These are phyloP conservation scores for Myiozetetes cayanensis DNA, from an alignment of 2,113 vertebrate species.

Conservation along the genomic window DNA sequence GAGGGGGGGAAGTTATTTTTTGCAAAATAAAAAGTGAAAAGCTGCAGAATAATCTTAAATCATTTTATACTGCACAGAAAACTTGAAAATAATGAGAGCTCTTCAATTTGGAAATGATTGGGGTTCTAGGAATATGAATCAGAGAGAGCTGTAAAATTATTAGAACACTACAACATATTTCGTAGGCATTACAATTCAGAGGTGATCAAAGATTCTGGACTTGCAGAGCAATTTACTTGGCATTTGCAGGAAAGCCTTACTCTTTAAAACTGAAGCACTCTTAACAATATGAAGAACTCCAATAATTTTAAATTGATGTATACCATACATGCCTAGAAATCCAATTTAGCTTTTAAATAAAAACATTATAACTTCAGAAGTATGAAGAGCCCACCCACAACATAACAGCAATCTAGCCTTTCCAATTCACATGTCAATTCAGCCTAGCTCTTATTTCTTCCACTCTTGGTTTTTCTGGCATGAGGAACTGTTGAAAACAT, in stretches of 20 bases:
- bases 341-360: constrained; percentile 70
- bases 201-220: constrained; percentile 67
- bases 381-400: constrained; percentile 36
- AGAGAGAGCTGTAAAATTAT: constrained; percentile 65
- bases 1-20: not conserved
- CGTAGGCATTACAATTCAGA: constrained; percentile 67
- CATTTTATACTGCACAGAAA: constrained; percentile 53
- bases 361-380: constrained; percentile 65
- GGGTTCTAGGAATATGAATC: constrained; percentile 62
- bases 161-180: constrained; percentile 50
- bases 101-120: constrained; percentile 68
- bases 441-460: constrained; percentile 33
- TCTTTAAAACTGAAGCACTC: constrained; percentile 72
- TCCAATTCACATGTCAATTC: constrained; percentile 42
- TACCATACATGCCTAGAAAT: constrained; percentile 66
- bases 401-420: constrained; percentile 44
- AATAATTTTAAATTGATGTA: constrained; percentile 73
- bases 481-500: constrained; percentile 6
- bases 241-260: constrained; percentile 69
- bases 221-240: constrained; percentile 71
- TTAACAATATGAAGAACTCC: constrained; percentile 72
- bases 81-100: constrained; percentile 66
- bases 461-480: not conserved
- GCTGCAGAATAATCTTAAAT: constrained; percentile 55
- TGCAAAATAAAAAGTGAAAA: constrained; percentile 49